Conservation (phyloP, 2,797 vertebrate species). For the Typhlichthys subterraneus region DNA sequence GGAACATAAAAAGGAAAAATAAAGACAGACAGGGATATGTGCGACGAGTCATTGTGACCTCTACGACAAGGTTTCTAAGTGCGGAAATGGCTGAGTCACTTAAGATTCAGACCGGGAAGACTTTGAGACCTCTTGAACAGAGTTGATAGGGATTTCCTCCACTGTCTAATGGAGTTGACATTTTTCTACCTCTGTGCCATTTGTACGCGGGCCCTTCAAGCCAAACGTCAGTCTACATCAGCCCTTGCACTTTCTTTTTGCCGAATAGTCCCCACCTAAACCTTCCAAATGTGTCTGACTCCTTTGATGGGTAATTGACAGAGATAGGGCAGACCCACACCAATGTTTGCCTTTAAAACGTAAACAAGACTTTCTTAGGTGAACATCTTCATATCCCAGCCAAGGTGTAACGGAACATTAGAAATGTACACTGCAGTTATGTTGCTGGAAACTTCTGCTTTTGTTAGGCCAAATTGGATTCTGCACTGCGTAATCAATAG, state of each 20-base stretch:
- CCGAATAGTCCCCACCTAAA: conserved; percentile 41
- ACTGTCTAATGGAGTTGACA: conserved; percentile 63
- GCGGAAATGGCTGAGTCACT: conserved; percentile 39
- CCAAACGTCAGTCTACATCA: conserved; percentile 66
- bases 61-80: background rate
- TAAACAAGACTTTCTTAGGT: conserved; percentile 33
- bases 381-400: conserved; percentile 13
- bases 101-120: conserved; percentile 35
- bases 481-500: conserved; percentile 14
- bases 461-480: conserved; percentile 24
- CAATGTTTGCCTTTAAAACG: conserved; percentile 30
- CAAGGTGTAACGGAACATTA: conserved; percentile 26
- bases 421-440: conserved; percentile 32
- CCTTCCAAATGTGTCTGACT: conserved; percentile 47
- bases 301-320: conserved; percentile 51
- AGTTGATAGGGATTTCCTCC: conserved; percentile 63
- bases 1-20: background rate
- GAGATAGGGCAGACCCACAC: conserved; percentile 34
- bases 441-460: background rate
- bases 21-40: background rate
- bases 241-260: conserved; percentile 19
- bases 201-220: conserved; percentile 54
- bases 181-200: conserved; percentile 51
- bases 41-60: conserved; percentile 53
- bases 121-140: conserved; percentile 42